Evolutionary conservation across 2,113 vertebrate species (phyloP), one percentile per base, ranked within the genome.

Genomic region (Anguilla rostrata): DNA sequence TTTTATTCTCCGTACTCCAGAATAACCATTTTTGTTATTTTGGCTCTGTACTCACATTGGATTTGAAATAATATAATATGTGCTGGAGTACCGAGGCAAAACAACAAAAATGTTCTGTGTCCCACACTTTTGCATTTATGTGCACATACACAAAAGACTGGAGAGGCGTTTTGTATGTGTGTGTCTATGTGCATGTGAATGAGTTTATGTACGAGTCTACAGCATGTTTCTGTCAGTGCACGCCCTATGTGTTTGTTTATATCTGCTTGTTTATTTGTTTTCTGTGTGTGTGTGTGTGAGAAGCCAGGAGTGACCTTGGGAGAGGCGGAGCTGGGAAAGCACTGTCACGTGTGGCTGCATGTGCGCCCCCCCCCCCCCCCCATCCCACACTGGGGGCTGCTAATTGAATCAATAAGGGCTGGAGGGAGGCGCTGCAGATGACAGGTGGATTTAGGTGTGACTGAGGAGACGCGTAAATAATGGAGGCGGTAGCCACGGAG

Each of bases 351-450:
- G 16, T 39, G 26, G 53, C 56, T 81, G 22, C 43, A 85, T 85
- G 8, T 8, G 4, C 43, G 43, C 8, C 43, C 43, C 43, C 43
- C 4, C 5, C 43, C 43, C 4, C 5, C 43, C 43, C 83, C n/a
- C 87, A 82, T 71, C 82, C 82, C 63, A 83, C 82, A 82, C 71
- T 75, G 87, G 82, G 79, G 60, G 29, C 83, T 85, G 18, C 60
- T 85, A 82, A 85, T 82, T 82, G 41, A 43, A 83, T 85, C 79
- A 39, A 82, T 87, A 20, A 34, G 41, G 53, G 53, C 83, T 66
- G 60, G 22, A 26, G 60, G 60, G 60, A 66, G 60, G 60, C 60
- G 26, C 60, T 22, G 53, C 9, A 79, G 78, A 78, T 63, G 46
- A 71, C 53, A 49, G 80, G 39, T 83, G 40, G 86, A 83, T 71